Percentiles rank a stretch among this genome's conserved stretches.
These are phyloP conservation scores for Lonchura striata DNA, from an alignment of 2,113 vertebrate species.

Conservation along the genomic window DNA sequence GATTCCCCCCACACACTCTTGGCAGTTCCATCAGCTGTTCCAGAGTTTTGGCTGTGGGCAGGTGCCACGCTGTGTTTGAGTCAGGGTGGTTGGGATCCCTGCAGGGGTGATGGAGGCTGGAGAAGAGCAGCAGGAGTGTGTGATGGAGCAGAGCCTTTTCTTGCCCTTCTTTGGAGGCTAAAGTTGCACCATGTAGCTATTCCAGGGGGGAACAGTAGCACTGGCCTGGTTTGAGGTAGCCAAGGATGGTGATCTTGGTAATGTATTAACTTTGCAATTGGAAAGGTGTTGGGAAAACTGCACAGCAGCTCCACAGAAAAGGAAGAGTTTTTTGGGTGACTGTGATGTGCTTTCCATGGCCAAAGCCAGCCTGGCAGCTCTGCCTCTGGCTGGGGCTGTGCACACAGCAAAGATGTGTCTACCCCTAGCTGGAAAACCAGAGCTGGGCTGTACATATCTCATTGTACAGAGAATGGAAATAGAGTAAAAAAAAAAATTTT, in stretches of 20 bases:
- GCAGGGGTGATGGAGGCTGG: neutral
- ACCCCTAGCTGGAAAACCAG: neutral
- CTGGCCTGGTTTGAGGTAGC: too few species aligned
- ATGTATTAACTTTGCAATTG: neutral
- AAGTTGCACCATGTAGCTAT: accelerated
- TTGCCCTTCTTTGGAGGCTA: neutral
- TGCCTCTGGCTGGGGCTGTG: neutral
- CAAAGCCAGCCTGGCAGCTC: neutral
- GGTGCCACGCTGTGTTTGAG: neutral
- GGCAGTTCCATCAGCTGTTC: neutral
- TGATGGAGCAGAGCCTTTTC: neutral
- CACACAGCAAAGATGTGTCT: neutral
- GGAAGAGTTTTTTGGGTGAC: neutral
- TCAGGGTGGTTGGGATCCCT: accelerated
- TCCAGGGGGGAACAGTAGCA: neutral
- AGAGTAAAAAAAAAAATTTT: neutral
- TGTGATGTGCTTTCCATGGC: neutral
- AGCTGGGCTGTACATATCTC: neutral
- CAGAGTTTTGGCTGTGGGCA: neutral
- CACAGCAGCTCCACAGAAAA: accelerated
- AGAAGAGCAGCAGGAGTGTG: accelerated
- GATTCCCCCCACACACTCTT: accelerated
- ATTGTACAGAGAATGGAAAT: neutral
- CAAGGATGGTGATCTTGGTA: neutral
- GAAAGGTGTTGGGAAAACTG: neutral